These are phyloP conservation scores for Cotesia congregata DNA, from an alignment of 2,888 invertebrate genomes.

Conservation along the genomic window DNA sequence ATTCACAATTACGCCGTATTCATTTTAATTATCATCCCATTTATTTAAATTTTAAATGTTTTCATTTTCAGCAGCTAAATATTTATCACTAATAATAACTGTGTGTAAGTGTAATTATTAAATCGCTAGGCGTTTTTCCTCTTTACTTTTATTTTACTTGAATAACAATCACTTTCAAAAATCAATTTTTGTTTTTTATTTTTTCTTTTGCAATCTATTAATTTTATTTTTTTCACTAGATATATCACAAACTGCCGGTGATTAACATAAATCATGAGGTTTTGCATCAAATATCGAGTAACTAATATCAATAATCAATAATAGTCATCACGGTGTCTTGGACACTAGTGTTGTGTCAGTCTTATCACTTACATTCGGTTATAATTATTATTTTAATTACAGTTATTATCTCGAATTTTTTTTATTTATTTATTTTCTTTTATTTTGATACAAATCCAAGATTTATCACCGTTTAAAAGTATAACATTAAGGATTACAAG, in stretches of 20 bases:
- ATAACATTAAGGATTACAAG: slow-evolving; percentile 68
- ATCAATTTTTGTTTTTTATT: slow-evolving; percentile 42
- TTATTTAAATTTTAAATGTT: background rate
- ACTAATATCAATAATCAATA: slow-evolving; percentile 7
- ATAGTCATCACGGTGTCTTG: slow-evolving; percentile 9
- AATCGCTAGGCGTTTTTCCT: slow-evolving; percentile 63
- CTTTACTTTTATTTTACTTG: slow-evolving; percentile 37
- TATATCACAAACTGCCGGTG: slow-evolving; percentile 70
- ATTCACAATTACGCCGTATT: no score
- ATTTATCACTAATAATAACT: slow-evolving; percentile 42
- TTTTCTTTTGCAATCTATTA: slow-evolving; percentile 52
- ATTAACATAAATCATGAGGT: slow-evolving; percentile 53
- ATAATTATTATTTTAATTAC: slow-evolving; percentile 9
- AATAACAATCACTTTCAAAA: slow-evolving; percentile 46
- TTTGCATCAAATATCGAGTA: slow-evolving; percentile 50
- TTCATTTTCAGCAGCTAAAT: slow-evolving; percentile 3
- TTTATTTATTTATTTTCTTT: slow-evolving; percentile 24
- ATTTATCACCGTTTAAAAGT: slow-evolving; percentile 66
- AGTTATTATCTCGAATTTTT: background rate
- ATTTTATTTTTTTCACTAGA: slow-evolving; percentile 64
- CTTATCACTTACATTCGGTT: slow-evolving; percentile 8
- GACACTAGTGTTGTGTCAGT: slow-evolving; percentile 15
- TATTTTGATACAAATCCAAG: slow-evolving; percentile 47
- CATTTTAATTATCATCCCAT: background rate
- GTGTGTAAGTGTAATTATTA: slow-evolving; percentile 60